Evolutionary conservation across 2,888 invertebrate species (phyloP).

Genomic region (Dendrolimus pini): DNA sequence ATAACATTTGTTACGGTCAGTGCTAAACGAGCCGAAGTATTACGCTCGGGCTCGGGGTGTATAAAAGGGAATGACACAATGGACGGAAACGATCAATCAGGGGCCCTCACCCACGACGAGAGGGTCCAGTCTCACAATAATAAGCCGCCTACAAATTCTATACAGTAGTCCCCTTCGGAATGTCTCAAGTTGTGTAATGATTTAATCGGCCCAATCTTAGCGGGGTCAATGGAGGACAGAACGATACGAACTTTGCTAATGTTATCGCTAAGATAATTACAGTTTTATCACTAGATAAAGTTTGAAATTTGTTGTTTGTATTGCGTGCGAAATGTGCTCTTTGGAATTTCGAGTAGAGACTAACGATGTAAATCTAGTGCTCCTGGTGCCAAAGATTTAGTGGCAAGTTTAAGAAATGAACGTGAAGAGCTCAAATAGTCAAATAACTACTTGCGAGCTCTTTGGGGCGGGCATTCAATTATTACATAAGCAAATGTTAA

Average conservation of each 20-base stretch:
- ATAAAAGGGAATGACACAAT: slow-evolving; percentile 57
- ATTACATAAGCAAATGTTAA: no score
- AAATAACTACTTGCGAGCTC: no score
- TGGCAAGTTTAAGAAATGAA: no score
- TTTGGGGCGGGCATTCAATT: no score
- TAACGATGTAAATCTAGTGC: no score
- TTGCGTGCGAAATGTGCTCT: no score
- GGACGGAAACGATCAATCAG: slow-evolving; percentile 63
- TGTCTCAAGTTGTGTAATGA: slow-evolving; percentile 27
- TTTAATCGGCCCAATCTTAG: slow-evolving; percentile 20
- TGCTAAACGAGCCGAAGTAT: slow-evolving; percentile 28
- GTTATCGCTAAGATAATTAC: neutral
- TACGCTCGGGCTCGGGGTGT: slow-evolving; percentile 28
- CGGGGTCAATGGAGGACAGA: slow-evolving; percentile 13
- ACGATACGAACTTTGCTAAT: neutral
- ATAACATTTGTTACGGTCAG: slow-evolving; percentile 32
- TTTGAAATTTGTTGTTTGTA: no score
- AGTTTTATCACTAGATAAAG: no score
- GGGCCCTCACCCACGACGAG: slow-evolving; percentile 46
- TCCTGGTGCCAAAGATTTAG: no score
- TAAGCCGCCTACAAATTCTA: slow-evolving; percentile 26
- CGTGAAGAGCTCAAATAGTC: no score
- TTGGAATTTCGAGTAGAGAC: no score
- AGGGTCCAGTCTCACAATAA: slow-evolving; percentile 32
- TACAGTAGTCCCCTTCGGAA: slow-evolving; percentile 29